phyloP scores from a whole-genome alignment of 2,888 invertebrate species.

The Papilio gigon region DNA sequence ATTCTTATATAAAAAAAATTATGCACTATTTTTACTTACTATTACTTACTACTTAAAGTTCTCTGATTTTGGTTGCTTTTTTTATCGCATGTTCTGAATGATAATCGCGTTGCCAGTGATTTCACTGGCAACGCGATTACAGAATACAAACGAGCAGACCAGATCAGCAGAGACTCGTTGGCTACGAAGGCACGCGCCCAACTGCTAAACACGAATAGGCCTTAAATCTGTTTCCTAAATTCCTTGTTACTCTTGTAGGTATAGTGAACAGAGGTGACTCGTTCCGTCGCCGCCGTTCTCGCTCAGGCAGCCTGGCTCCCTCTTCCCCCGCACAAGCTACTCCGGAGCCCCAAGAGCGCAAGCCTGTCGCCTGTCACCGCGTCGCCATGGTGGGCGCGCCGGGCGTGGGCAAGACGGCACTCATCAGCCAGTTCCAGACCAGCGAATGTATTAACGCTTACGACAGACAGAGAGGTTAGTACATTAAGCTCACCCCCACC shows the following conservation, averaged over 20 bases:
- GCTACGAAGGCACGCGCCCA: neutral
- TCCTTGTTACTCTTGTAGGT: conserved; percentile 79
- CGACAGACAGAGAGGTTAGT: conserved; percentile 89
- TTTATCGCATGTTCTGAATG: no score
- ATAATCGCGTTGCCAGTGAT: no score
- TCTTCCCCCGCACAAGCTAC: conserved; percentile 72
- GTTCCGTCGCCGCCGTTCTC: conserved; percentile 91
- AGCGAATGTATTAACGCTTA: conserved; percentile 97
- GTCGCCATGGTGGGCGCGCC: conserved; percentile 91
- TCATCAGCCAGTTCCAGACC: conserved; percentile 94
- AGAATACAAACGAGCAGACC: neutral
- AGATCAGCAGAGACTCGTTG: no score
- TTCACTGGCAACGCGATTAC: no score
- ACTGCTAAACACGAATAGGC: neutral
- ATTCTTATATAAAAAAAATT: no score
- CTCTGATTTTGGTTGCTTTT: no score
- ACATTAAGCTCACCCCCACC: no score
- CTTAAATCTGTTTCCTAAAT: neutral
- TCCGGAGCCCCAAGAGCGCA: conserved; percentile 76
- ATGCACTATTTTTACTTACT: no score
- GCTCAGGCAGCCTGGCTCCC: conserved; percentile 91
- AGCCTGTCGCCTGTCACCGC: conserved; percentile 81
- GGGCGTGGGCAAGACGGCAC: conserved; percentile 92
- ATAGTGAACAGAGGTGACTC: conserved; percentile 97
- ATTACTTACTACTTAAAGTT: no score